phyloP scores from a whole-genome alignment of 2,797 vertebrate genomes.

The Emydoidea blandingii region DNA sequence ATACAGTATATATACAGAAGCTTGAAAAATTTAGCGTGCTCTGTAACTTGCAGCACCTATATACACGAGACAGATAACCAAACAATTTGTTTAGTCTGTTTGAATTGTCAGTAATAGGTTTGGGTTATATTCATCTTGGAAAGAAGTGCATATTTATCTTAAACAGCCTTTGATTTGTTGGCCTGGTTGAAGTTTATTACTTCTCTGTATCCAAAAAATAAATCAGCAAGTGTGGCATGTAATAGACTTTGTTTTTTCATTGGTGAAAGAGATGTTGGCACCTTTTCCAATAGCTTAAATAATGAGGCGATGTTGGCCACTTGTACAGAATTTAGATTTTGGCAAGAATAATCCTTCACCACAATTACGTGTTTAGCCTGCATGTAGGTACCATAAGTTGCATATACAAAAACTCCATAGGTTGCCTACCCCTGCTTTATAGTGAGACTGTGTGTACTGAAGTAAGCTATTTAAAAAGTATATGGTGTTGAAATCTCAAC shows the following conservation, averaged over 20 bases:
- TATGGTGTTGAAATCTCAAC: neutral
- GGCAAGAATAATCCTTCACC: constrained; percentile 8
- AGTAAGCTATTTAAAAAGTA: neutral
- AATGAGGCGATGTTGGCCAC: constrained; percentile 29
- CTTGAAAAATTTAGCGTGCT: constrained; percentile 18
- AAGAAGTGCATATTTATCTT: constrained; percentile 50
- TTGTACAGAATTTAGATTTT: constrained; percentile 20
- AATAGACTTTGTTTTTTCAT: constrained; percentile 47
- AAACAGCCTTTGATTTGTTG: constrained; percentile 32
- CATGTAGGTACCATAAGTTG: constrained; percentile 14
- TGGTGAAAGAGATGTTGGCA: constrained; percentile 29
- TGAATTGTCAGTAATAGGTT: constrained; percentile 28
- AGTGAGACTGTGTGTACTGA: neutral
- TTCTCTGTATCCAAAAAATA: constrained; percentile 42
- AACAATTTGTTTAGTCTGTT: neutral
- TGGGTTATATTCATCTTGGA: constrained; percentile 27
- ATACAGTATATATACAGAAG: neutral
- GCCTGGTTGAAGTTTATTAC: constrained; percentile 50
- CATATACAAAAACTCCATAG: neutral
- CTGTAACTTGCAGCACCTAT: neutral
- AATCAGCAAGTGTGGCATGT: constrained; percentile 37
- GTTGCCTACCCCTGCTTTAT: too few species aligned
- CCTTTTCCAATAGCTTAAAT: constrained; percentile 47
- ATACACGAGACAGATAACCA: constrained; percentile 12
- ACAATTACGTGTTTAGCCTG: constrained; percentile 30